Base-by-base conservation (phyloP, 1,140 invertebrate species). In the Calosoma granatense region DNA sequence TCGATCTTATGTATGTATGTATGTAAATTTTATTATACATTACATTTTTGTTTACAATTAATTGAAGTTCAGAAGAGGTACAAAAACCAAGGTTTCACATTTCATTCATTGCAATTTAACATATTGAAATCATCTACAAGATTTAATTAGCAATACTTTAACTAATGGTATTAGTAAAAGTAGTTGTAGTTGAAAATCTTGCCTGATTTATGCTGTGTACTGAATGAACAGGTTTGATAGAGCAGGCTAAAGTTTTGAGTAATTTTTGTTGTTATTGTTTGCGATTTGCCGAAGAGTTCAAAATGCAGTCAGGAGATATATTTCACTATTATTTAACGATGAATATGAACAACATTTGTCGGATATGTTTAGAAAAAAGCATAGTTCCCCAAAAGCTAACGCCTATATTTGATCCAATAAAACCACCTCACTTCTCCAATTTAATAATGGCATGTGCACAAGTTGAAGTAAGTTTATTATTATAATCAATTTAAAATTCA, bases 401-500 rank as follows among this genome's bases (percentile, higher is more conserved):
- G 43, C 78, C 76, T 58, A 82, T 82, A 56, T 83, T 82, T 63
- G 79, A 71, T 60, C 65, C 77, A 22, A 74, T 81, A 62, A 79
- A 80, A 61, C 72, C 81, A 54, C 63, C 67, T 9, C 67, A 70
- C 59, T 70, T 70, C 54, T 77, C 77, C 26, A 76, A 80, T 51
- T 78, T 84, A 76, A 72, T 84, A 54, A 81, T 82, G 76, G 76
- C 79, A 61, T 82, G 80, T 64, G 79, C 78, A 23, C 78, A 80
- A 61, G 74, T 82, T 54, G 76, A 81, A 67, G 82, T 84, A 74
- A 61, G 56, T 17, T 11, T 60, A 43, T 41, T 43, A 22, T 4
- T 26, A 23, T n/a, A n/a, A n/a, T n/a, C n/a, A n/a, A n/a, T n/a
- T n/a, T n/a, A n/a, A n/a, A n/a, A n/a, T n/a, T n/a, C n/a, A n/a